phyloP scores from a whole-genome alignment of 2,797 vertebrate species.

The Muraenolepis orangiensis region DNA sequence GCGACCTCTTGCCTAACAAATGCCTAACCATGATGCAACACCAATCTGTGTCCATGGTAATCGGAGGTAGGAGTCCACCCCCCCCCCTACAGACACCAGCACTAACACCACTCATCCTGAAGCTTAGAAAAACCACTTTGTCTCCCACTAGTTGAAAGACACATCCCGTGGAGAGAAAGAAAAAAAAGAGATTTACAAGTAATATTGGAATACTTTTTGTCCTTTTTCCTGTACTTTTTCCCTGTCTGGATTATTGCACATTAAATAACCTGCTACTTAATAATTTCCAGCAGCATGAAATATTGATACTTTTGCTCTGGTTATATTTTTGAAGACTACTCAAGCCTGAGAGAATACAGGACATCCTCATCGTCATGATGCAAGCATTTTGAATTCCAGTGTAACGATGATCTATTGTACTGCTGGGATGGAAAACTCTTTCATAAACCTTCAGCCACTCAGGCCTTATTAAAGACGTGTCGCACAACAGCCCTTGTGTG shows the following conservation, averaged over 20 bases:
- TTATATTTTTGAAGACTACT: background rate
- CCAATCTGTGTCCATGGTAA: too few relatives aligned
- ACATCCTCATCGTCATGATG: conserved; percentile 60
- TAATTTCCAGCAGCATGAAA: background rate
- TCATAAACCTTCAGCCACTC: conserved; percentile 61
- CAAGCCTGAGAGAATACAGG: background rate
- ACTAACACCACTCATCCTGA: too few relatives aligned
- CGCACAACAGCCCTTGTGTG: conserved; percentile 16
- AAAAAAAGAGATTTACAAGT: too few relatives aligned
- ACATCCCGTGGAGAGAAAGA: too few relatives aligned
- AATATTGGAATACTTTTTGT: too few relatives aligned
- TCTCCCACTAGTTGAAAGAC: too few relatives aligned
- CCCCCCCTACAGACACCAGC: too few relatives aligned
- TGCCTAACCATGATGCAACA: too few relatives aligned
- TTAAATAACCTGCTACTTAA: background rate
- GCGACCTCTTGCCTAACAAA: background rate
- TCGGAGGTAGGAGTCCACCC: too few relatives aligned
- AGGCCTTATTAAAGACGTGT: conserved; percentile 55
- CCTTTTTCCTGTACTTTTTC: too few relatives aligned
- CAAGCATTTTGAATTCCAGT: conserved; percentile 60
- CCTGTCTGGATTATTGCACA: background rate
- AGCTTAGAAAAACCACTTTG: too few relatives aligned
- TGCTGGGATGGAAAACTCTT: conserved; percentile 42
- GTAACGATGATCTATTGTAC: conserved; percentile 65
- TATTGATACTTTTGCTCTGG: background rate